Evolutionary conservation across 2,888 invertebrate species (phyloP).

Genomic region (Agrilus mali): DNA sequence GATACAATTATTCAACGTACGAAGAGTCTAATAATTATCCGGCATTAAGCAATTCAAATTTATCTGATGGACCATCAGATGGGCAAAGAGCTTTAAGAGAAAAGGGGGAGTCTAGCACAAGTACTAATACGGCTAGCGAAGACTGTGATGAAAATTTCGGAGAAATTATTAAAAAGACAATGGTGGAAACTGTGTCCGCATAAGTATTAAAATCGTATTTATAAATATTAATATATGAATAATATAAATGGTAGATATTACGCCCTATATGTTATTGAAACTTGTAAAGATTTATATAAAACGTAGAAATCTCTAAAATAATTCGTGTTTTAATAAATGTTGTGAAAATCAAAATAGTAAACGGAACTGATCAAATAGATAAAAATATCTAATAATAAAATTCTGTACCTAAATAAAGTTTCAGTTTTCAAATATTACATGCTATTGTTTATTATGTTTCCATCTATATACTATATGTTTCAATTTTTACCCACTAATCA

Average conservation of each 20-base stretch:
- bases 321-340: slow-evolving; percentile 37
- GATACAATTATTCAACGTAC: slow-evolving; percentile 40
- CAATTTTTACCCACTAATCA: too few species aligned
- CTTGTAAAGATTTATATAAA: slow-evolving; percentile 33
- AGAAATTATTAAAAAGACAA: slow-evolving; percentile 84
- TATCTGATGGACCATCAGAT: slow-evolving; percentile 11
- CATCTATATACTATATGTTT: too few species aligned
- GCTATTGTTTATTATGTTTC: too few species aligned
- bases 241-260: slow-evolving; percentile 20
- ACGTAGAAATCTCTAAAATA: slow-evolving; percentile 30
- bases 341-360: slow-evolving; percentile 25
- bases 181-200: slow-evolving; percentile 82
- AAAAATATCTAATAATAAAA: slow-evolving; percentile 4
- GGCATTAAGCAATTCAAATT: slow-evolving; percentile 15
- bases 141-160: slow-evolving; percentile 68
- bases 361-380: background rate
- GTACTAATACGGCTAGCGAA: slow-evolving; percentile 23
- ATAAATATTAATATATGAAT: slow-evolving; percentile 16
- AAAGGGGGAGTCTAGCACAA: slow-evolving; percentile 18
- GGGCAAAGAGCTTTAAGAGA: slow-evolving; percentile 12
- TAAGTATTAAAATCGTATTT: slow-evolving; percentile 31
- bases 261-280: slow-evolving; percentile 29
- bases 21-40: slow-evolving; percentile 32
- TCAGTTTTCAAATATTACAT: background rate
- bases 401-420: background rate